Base-by-base conservation (phyloP, 2,888 invertebrate genomes). In the Dynastes tityus region DNA sequence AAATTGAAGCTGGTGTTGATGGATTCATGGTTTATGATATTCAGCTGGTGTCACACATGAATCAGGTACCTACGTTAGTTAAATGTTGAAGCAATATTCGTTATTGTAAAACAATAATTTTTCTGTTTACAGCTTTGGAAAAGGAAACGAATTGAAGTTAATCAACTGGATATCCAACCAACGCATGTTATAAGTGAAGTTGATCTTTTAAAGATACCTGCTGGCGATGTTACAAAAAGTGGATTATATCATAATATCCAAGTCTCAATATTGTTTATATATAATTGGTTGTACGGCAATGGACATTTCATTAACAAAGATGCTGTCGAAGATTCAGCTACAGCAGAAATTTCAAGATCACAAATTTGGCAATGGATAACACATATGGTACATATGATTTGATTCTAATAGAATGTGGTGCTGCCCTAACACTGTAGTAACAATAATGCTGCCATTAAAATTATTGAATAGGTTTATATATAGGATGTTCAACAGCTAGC, bases 341-440 rank as follows among this genome's bases (percentile, higher is more conserved):
- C 94, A 0, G 94, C 94, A 1, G 94, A 95, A 87, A 94, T 94
- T 84, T 94, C 93, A 0, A 89, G 94, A 74, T 92, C 91, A 37
- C 94, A 94, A 88, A 90, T 94, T 77, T 94, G 94, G 94, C 94
- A 94, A 86, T 94, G 94, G 93, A 91, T 94, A 78, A 88, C 91
- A 78, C 93, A 93, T 85, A 87, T 90, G 83, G 92, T 92, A 84
- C 88, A 8, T 68, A 11, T 32, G 11, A 11, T 45, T 40, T 40
- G 40, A 40, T 9, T 40, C 9, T 6, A 40, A 40, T 6, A 40
- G 6, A 9, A 9, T 1, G 40, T 40, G 40, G 40, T 40, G 9
- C 9, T 6, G 3, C 6, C 40, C 5, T 37, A 45, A 45, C 45
- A 45, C 32, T 37, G 45, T 45, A 45, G 0, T 8, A 11, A 11